phyloP scores from a whole-genome alignment of 2,888 invertebrate genomes.

The Coenonympha glycerion region DNA sequence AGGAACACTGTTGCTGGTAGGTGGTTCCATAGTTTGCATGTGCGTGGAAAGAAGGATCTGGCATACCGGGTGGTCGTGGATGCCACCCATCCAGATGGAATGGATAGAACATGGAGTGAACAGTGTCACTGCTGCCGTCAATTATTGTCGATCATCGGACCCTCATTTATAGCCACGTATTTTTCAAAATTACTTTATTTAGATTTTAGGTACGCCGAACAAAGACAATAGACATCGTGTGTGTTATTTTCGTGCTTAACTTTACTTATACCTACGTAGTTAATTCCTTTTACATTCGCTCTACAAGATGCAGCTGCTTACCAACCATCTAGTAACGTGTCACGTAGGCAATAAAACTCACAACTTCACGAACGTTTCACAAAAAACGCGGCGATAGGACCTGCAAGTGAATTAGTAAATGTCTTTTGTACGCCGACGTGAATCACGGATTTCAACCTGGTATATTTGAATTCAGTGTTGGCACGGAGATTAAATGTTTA shows the following conservation, averaged over 20 bases:
- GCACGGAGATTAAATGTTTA: not conserved
- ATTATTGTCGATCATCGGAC: too few species aligned
- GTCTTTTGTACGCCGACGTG: conserved; percentile 34
- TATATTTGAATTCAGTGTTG: conserved; percentile 13
- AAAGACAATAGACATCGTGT: conserved; percentile 12
- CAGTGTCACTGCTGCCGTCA: too few species aligned
- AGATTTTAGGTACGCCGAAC: not conserved
- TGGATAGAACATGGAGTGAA: too few species aligned
- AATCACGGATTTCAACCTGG: conserved; percentile 19
- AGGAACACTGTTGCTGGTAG: too few species aligned
- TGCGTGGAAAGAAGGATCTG: too few species aligned
- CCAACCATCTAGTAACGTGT: conserved; percentile 41
- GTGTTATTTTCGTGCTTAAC: conserved; percentile 13
- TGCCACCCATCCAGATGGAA: too few species aligned
- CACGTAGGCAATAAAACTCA: conserved; percentile 62
- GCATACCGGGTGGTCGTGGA: too few species aligned
- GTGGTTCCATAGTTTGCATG: too few species aligned
- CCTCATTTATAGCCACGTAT: too few species aligned
- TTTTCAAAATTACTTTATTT: not conserved
- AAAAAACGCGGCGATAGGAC: conserved; percentile 51
- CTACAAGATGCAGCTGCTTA: conserved; percentile 25
- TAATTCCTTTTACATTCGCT: conserved; percentile 21
- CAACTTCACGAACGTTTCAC: conserved; percentile 51
- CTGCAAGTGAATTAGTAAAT: conserved; percentile 58
- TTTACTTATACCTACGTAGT: conserved; percentile 3